Base-by-base conservation (phyloP, 2,888 invertebrate species). In the Euzophera pinguis region DNA sequence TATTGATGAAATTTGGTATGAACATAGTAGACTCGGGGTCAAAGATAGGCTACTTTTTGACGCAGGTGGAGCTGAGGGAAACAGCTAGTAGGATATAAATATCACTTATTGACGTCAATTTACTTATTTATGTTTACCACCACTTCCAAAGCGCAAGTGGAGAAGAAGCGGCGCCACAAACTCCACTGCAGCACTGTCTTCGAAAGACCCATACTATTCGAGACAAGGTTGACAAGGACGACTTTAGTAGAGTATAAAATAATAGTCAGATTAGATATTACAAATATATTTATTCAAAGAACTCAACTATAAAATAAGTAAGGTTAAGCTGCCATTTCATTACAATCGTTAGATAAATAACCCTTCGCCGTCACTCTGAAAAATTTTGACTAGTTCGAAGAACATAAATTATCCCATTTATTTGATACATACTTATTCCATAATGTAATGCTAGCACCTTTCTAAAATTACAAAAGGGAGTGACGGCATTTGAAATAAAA, bases 271-370 rank as follows among this genome's bases (percentile, higher is more conserved):
- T 64, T 65, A 75, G 80, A 82, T 87, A 87, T 88, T 90, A 89
- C 88, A 90, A 89, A 89, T 89, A 87, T 83, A 79, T 82, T 84
- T 88, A 87, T 82, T 86, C 75, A 87, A 82, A 84, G 80, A 86
- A 84, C 78, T 74, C 73, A 82, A 79, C 71, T 75, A 76, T 78
- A 78, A 85, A 83, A 80, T 82, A 83, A 81, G 72, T 75, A 77
- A 80, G 69, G 78, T 78, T 81, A 85, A 81, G 83, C 82, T 78
- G 84, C 67, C 51, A 34, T 43, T 43, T 22, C 22, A 22, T 69
- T 73, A 65, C 73, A 75, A 69, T 78, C 72, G 75, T 65, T 60
- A 56, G 54, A 60, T 65, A 22, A 2, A 66, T 67, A 65, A 70
- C 63, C 49, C 60, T 59, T 64, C 64, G 78, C 75, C 80, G 78